Evolutionary conservation across 2,888 invertebrate species (phyloP).

Genomic region (Antitype chi): DNA sequence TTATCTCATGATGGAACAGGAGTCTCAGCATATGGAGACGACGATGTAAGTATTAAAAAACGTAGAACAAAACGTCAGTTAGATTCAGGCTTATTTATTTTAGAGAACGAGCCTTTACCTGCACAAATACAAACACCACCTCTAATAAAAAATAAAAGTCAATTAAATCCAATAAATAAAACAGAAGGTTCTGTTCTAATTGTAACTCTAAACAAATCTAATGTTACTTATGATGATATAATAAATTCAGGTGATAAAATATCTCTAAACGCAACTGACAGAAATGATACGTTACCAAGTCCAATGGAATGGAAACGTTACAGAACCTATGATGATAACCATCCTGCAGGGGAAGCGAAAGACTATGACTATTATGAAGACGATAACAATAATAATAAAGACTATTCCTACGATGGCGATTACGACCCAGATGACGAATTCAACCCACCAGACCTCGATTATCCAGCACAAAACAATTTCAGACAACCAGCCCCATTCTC

Average conservation of each 20-base stretch:
- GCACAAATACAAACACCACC: constrained; percentile 13
- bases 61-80: constrained; percentile 70
- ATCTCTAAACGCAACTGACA: constrained; percentile 44
- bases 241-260: constrained; percentile 4
- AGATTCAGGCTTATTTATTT: constrained; percentile 78
- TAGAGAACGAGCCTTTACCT: constrained; percentile 65
- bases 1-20: constrained; percentile 83
- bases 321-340: constrained; percentile 45
- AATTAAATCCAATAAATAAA: constrained; percentile 17
- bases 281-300: constrained; percentile 68
- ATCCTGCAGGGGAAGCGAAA: constrained; percentile 59
- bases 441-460: constrained; percentile 61
- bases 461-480: constrained; percentile 39
- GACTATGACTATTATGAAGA: constrained; percentile 66
- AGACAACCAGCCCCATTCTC: constrained; percentile 24
- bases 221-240: not conserved
- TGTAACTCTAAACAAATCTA: not conserved
- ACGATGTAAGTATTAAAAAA: constrained; percentile 83
- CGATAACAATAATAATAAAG: constrained; percentile 56
- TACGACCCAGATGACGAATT: constrained; percentile 72
- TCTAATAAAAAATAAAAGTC: constrained; percentile 9
- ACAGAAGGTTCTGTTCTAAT: constrained; percentile 1
- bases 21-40: constrained; percentile 83
- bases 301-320: constrained; percentile 73
- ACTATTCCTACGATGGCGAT: constrained; percentile 62